Base-by-base conservation (phyloP, 1,140 invertebrate species). In the Ditylenchus dipsaci region DNA sequence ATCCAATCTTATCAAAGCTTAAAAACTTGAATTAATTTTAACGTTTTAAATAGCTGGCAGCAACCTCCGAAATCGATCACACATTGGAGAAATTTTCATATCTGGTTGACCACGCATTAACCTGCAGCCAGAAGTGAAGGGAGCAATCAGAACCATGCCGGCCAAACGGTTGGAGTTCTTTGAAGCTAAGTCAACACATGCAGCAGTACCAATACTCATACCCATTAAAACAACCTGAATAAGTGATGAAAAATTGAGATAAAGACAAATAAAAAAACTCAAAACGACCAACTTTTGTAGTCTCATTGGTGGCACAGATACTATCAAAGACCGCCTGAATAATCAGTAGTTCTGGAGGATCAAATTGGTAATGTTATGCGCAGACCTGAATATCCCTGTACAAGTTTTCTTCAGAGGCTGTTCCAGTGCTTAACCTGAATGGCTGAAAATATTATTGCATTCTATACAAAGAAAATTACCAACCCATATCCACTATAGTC, bases 111-210 rank as follows among this genome's bases (percentile, higher is more conserved):
- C 45, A 29, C 29, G 26, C 11, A 70, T 19, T 8, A 70, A 23
- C 26, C 68, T 45, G 33, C 49, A 21, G 21, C 68, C 68, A 29
- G 68, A 70, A 11, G 68, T 61, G 58, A 70, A 70, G 11, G 68
- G 68, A 11, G 68, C 68, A 47, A 70, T 63, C 27, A 70, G 26
- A 71, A 70, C 59, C 17, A 70, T 53, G 21, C 68, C 68, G 0
- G 30, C 27, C 23, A 70, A 53, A 7, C 49, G 15, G 0, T 38
- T 29, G 0, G 68, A 67, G 26, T 62, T 43, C 13, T 70, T 58
- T 33, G 68, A 59, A 29, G 68, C 68, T 1, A 70, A 42, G 19
- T 70, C 67, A 23, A 70, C 49, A 0, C 53, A 49, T 11, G 60
- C 68, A 0, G 68, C 69, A 0, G 68, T 70, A 13, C 68, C 68